A percentile compares a stretch with the other conserved stretches of the same genome.
phyloP scores from a whole-genome alignment of 2,113 vertebrate species.

The Jacana jacana region DNA sequence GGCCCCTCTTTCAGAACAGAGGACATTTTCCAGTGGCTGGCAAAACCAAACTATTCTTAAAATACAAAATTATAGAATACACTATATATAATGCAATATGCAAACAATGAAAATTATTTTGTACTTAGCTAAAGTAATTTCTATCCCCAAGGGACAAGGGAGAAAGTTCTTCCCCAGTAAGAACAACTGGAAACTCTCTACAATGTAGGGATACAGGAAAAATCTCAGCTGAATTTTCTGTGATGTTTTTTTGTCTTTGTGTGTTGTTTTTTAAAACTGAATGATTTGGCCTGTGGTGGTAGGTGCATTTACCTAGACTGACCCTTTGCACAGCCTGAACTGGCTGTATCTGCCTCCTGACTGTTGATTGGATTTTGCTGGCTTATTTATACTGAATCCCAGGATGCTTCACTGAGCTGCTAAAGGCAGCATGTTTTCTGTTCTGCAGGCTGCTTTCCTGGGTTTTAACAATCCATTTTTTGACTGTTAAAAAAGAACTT shows the following conservation, averaged over 20 bases:
- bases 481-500: background rate
- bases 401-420: background rate
- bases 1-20: background rate
- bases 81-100: background rate
- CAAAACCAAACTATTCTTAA: background rate
- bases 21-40: background rate
- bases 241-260: background rate
- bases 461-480: background rate
- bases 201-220: background rate
- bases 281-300: background rate
- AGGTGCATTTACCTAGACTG: background rate
- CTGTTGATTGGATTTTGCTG: background rate
- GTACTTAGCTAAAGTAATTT: background rate
- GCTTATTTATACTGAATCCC: background rate
- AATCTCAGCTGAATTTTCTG: background rate
- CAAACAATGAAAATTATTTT: background rate
- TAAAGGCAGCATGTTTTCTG: background rate
- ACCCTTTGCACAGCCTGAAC: background rate
- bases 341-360: background rate
- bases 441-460: background rate
- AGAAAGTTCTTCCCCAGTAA: background rate
- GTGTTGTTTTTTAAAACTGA: accelerated
- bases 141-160: accelerated
- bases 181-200: background rate
- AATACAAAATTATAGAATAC: background rate